These are phyloP conservation scores for Nannospalax galili DNA, from an alignment of 2,113 vertebrate species.

Conservation along the genomic window DNA sequence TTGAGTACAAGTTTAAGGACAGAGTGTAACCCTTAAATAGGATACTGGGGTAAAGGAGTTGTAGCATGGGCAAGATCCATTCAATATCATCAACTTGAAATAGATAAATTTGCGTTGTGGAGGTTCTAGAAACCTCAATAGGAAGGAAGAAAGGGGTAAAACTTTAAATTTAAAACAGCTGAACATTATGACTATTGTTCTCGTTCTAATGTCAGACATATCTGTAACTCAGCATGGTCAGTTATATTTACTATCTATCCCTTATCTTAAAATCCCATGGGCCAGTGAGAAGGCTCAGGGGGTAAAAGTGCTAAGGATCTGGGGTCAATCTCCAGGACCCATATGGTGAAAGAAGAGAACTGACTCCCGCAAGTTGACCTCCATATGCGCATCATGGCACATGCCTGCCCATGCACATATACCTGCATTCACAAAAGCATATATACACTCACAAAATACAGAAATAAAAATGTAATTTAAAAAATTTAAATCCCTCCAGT, in stretches of 20 bases:
- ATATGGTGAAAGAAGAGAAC: background rate
- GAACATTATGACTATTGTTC: background rate
- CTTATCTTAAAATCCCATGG: background rate
- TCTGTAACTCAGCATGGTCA: background rate
- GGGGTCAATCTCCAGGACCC: background rate
- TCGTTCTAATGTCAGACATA: background rate
- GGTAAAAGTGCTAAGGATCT: background rate
- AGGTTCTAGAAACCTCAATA: background rate
- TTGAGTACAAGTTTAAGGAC: background rate
- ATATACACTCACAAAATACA: background rate
- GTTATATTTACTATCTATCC: background rate
- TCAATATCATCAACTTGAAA: background rate
- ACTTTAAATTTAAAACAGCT: constrained; percentile 14
- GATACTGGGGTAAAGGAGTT: background rate
- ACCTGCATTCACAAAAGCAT: background rate
- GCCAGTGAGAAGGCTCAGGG: background rate
- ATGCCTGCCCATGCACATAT: background rate
- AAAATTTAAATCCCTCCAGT: background rate
- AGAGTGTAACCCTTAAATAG: background rate
- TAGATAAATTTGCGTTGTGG: background rate
- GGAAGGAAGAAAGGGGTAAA: background rate
- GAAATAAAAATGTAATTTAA: background rate
- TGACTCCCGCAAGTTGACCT: background rate
- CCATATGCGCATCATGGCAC: too few relatives aligned
- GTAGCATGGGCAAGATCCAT: background rate